Conservation (phyloP, 2,888 invertebrate genomes). For the Drosophila anceps region DNA sequence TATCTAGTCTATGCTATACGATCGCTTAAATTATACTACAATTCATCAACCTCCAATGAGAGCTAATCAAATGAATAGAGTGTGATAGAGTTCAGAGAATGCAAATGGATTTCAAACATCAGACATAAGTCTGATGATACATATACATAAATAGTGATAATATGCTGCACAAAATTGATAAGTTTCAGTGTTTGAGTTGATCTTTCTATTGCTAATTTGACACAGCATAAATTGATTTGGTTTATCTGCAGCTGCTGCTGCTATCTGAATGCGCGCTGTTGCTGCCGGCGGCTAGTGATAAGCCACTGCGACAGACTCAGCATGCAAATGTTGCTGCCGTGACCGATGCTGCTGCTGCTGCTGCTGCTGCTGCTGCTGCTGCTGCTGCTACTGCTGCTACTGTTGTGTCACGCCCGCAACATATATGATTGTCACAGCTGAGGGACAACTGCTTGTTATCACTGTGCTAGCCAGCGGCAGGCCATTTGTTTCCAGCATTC, state of each 20-base stretch:
- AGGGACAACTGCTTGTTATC: constrained; percentile 41
- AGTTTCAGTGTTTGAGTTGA: constrained; percentile 23
- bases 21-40: not conserved
- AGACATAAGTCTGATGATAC: no score
- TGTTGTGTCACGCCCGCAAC: constrained; percentile 30
- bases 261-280: constrained; percentile 39
- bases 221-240: constrained; percentile 38
- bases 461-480: constrained; percentile 23
- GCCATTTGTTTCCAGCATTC: constrained; percentile 28
- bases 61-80: not conserved
- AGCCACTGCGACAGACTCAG: constrained; percentile 26
- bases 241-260: constrained; percentile 26
- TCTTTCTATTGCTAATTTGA: constrained; percentile 53
- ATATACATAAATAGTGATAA: not conserved
- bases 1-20: not conserved
- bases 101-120: no score
- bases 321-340: constrained; percentile 25
- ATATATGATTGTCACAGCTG: constrained; percentile 17
- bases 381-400: no score
- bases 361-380: constrained; percentile 23
- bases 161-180: not conserved
- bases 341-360: constrained; percentile 31
- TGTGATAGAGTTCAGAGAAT: not conserved
- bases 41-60: not conserved
- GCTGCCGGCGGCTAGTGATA: constrained; percentile 38